These are phyloP conservation scores for Rissa tridactyla DNA, from an alignment of 2,113 vertebrate genomes.

Conservation along the genomic window DNA sequence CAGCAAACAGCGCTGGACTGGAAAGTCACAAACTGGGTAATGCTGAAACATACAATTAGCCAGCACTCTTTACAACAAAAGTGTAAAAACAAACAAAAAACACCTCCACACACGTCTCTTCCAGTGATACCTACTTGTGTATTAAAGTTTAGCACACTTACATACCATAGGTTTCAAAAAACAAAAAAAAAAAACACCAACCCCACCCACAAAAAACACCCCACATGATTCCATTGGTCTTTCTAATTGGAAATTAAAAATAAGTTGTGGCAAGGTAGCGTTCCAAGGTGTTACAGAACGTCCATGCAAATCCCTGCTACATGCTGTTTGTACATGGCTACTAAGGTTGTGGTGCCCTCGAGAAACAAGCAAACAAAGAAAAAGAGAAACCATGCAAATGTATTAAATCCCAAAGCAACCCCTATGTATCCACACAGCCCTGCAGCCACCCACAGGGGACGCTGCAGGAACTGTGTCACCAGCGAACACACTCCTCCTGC, in stretches of 20 bases:
- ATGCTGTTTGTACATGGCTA: neutral
- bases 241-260: neutral
- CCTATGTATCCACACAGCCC: fast-evolving
- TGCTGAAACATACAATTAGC: neutral
- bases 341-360: neutral
- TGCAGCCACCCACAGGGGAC: neutral
- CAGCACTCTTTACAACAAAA: neutral
- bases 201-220: neutral
- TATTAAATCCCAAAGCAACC: fast-evolving
- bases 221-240: too few relatives aligned
- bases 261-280: too few relatives aligned
- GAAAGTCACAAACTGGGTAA: neutral
- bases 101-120: neutral
- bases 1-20: neutral
- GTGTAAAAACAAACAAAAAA: neutral
- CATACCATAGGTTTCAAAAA: neutral
- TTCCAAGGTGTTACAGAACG: too few relatives aligned
- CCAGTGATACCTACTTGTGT: neutral
- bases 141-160: neutral
- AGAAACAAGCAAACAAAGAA: neutral
- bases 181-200: too few relatives aligned
- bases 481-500: fast-evolving
- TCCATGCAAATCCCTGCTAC: neutral
- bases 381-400: fast-evolving
- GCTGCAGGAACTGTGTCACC: neutral